phyloP scores from a whole-genome alignment of 2,797 vertebrate genomes.

The Caiman crocodilus region DNA sequence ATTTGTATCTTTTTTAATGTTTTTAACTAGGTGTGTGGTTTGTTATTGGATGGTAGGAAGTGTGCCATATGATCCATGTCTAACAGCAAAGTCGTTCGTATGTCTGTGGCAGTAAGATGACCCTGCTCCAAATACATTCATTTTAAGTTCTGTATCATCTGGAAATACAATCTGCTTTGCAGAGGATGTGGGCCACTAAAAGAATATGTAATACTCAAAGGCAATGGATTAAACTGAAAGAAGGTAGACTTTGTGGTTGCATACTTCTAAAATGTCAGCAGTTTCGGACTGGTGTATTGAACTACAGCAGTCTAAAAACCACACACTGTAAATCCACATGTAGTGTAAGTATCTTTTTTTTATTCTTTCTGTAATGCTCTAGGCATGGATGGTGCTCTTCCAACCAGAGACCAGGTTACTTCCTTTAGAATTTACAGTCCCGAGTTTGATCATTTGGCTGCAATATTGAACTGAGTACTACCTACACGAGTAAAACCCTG shows the following conservation, averaged over 20 bases:
- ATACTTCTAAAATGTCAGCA: background rate
- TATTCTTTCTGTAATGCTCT: background rate
- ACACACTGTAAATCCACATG: background rate
- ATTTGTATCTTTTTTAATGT: background rate
- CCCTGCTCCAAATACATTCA: background rate
- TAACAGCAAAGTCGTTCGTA: background rate
- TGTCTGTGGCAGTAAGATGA: background rate
- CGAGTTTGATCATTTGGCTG: background rate
- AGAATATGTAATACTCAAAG: background rate
- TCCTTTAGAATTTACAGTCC: background rate
- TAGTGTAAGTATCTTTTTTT: conserved; percentile 14
- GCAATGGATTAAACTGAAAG: conserved; percentile 11
- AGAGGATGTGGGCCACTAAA: conserved; percentile 56
- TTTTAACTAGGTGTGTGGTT: conserved; percentile 15
- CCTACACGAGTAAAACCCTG: too few relatives aligned
- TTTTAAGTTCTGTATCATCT: background rate
- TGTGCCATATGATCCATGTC: background rate
- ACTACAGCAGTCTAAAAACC: fast-evolving
- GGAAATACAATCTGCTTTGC: background rate
- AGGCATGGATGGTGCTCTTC: background rate
- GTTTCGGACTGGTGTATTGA: conserved; percentile 33
- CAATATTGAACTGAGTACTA: background rate
- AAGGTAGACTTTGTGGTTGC: background rate
- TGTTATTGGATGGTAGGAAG: background rate
- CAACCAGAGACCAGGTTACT: background rate